These are phyloP conservation scores for Thermophis baileyi DNA, from an alignment of 2,113 vertebrate species.

Conservation along the genomic window DNA sequence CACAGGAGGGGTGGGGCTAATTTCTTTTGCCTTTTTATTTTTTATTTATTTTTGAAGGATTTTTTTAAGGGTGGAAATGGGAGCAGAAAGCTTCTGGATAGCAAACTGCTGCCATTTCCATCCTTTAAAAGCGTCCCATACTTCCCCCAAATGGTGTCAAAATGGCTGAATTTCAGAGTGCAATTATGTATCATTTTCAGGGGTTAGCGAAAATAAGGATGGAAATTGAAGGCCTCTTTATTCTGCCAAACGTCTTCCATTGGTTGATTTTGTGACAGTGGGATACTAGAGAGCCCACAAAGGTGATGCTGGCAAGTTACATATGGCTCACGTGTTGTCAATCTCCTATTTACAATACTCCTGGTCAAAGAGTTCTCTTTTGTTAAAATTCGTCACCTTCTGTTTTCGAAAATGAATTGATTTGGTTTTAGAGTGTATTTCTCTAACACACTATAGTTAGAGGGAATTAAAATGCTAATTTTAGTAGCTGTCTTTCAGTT, in stretches of 20 bases:
- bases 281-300: neutral
- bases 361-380: neutral
- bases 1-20: neutral
- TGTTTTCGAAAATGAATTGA: neutral
- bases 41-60: neutral
- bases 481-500: neutral
- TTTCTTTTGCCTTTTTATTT: neutral
- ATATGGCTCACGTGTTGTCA: neutral
- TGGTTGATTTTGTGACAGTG: neutral
- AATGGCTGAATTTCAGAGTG: neutral
- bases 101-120: neutral
- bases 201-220: neutral
- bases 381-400: neutral
- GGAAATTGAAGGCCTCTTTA: neutral
- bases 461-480: neutral
- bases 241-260: neutral
- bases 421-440: neutral
- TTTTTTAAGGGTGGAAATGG: neutral
- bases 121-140: neutral
- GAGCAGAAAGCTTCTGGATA: neutral
- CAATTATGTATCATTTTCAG: neutral
- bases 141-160: neutral
- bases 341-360: neutral
- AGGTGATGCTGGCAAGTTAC: neutral
- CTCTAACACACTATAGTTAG: neutral